Conservation (phyloP, 2,888 invertebrate genomes). For the Synergus gifuensis region DNA sequence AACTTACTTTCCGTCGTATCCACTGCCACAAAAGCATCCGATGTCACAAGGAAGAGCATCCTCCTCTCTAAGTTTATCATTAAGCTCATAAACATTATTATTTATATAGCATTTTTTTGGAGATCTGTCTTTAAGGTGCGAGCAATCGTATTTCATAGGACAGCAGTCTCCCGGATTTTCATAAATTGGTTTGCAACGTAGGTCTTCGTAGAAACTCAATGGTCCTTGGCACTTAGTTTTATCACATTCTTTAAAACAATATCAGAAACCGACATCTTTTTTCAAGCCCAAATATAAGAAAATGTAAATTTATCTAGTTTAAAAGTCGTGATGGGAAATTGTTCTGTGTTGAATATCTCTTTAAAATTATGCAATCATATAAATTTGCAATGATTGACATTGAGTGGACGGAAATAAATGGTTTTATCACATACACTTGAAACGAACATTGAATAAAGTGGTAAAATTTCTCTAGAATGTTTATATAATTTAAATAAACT, state of each 20-base stretch:
- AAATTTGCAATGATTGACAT: no score
- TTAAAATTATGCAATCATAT: no score
- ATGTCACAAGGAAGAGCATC: slow-evolving; percentile 66
- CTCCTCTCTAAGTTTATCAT: slow-evolving; percentile 60
- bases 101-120: slow-evolving; percentile 66
- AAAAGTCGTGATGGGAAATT: no score
- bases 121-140: slow-evolving; percentile 57
- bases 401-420: no score
- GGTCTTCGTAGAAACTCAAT: slow-evolving; percentile 59
- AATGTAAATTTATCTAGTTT: background rate
- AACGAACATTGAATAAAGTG: background rate
- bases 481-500: background rate
- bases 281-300: background rate
- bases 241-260: slow-evolving; percentile 54
- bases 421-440: background rate
- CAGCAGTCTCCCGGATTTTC: slow-evolving; percentile 58
- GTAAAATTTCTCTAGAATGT: background rate
- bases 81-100: slow-evolving; percentile 60
- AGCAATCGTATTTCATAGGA: slow-evolving; percentile 65
- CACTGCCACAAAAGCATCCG: slow-evolving; percentile 50
- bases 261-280: background rate
- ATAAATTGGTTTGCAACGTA: slow-evolving; percentile 65
- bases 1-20: no score
- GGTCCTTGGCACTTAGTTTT: slow-evolving; percentile 65
- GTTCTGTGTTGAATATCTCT: no score